A percentile compares a stretch with the other conserved stretches of the same genome.
phyloP scores from a whole-genome alignment of 92 coral and sea anemone species.

The Actinernus sp. region DNA sequence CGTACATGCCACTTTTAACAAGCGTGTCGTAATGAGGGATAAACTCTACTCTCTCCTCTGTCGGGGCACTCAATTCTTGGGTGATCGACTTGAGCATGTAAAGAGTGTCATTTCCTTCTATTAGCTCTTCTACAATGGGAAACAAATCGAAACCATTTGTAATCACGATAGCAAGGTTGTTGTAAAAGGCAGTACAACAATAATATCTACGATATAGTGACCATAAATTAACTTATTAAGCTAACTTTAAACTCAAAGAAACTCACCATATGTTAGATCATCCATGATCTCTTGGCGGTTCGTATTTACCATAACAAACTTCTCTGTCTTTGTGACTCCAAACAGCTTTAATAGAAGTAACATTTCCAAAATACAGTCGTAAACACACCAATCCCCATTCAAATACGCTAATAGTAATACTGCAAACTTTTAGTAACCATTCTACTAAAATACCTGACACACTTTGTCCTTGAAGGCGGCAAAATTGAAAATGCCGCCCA shows the following conservation, averaged over 20 bases:
- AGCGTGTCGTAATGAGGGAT: conserved; percentile 98
- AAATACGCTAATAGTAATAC: too few relatives aligned
- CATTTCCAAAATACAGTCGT: too few relatives aligned
- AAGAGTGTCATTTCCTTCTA: conserved; percentile 86
- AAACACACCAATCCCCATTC: too few relatives aligned
- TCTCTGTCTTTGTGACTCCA: conserved; percentile 50
- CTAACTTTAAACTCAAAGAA: background rate
- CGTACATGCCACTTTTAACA: conserved; percentile 99
- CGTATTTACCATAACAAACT: conserved; percentile 92
- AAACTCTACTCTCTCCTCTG: conserved; percentile 92
- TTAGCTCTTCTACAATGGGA: conserved; percentile 79
- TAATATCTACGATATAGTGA: background rate
- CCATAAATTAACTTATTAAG: background rate
- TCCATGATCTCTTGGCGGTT: conserved; percentile 77
- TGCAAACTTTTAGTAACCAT: too few relatives aligned
- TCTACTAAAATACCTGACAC: conserved; percentile 56
- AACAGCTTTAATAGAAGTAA: conserved; percentile 66
- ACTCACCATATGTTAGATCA: conserved; percentile 81
- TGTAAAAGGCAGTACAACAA: background rate
- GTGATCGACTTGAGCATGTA: conserved; percentile 78
- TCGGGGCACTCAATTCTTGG: conserved; percentile 97
- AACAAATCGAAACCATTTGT: too few relatives aligned
- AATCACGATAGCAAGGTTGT: background rate
- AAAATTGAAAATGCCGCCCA: conserved; percentile 88
- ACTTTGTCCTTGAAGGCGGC: conserved; percentile 84